Conservation (phyloP, 2,797 vertebrate species). For the Oreonectes daqikongensis region DNA sequence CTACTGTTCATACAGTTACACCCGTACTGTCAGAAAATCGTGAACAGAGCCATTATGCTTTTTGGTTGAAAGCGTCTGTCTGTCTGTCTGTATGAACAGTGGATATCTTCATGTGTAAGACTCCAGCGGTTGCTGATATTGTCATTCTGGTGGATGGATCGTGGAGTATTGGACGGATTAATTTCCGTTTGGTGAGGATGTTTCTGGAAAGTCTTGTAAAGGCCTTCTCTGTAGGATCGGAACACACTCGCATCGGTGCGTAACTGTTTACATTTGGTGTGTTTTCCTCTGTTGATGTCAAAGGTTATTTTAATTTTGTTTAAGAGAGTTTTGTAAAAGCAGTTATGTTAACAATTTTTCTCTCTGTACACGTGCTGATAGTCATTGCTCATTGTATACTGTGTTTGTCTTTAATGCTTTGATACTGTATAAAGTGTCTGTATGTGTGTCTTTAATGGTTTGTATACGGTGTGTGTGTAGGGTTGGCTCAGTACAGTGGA, state of each 20-base stretch:
- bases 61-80: not conserved
- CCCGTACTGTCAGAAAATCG: too few relatives aligned
- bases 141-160: constrained; percentile 97
- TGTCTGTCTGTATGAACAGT: constrained; percentile 58
- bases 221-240: constrained; percentile 86
- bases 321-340: too few relatives aligned
- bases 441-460: constrained; percentile 11
- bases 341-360: too few relatives aligned
- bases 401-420: constrained; percentile 14
- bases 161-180: constrained; percentile 97
- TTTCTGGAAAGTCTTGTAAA: constrained; percentile 93
- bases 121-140: constrained; percentile 87
- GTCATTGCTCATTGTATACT: too few relatives aligned
- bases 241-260: constrained; percentile 91
- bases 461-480: constrained; percentile 66
- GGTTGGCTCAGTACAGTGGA: constrained; percentile 94
- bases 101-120: constrained; percentile 82
- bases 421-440: too few relatives aligned
- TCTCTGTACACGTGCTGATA: too few relatives aligned
- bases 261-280: not conserved
- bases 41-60: not conserved
- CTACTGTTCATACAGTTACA: too few relatives aligned
- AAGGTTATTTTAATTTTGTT: not conserved
- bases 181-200: constrained; percentile 91
- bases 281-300: not conserved